Evolutionary conservation across 2,113 vertebrate genomes (phyloP).

Genomic region (Clupea harengus): DNA sequence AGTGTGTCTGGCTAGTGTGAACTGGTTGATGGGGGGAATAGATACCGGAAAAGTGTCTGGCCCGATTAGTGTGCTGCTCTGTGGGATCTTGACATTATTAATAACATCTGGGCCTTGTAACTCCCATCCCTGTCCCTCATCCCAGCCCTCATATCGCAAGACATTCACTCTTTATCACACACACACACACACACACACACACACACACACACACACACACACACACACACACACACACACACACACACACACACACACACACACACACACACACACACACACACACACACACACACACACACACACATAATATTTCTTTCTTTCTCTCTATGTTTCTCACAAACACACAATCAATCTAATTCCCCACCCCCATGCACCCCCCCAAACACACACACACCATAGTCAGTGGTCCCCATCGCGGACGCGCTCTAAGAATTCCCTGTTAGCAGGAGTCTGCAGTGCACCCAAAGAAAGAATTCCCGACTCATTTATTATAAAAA

Average conservation of each 20-base stretch:
- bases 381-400: not conserved
- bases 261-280: not conserved
- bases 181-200: not conserved
- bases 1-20: not conserved
- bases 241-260: constrained; percentile 16
- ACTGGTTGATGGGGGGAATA: not conserved
- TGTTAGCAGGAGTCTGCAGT: not conserved
- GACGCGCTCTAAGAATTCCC: not conserved
- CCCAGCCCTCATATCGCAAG: not conserved
- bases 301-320: not conserved
- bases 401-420: not conserved
- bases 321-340: not conserved
- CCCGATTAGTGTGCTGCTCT: not conserved
- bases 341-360: not conserved
- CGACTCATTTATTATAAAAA: constrained; percentile 64
- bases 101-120: not conserved
- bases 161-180: not conserved
- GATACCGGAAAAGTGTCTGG: not conserved
- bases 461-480: constrained; percentile 36
- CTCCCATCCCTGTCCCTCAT: constrained; percentile 7
- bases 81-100: not conserved
- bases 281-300: not conserved
- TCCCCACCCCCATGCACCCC: not conserved
- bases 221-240: not conserved
- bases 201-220: not conserved